Conservation (phyloP, 1,140 invertebrate genomes). For the Hesperophylax magnus region DNA sequence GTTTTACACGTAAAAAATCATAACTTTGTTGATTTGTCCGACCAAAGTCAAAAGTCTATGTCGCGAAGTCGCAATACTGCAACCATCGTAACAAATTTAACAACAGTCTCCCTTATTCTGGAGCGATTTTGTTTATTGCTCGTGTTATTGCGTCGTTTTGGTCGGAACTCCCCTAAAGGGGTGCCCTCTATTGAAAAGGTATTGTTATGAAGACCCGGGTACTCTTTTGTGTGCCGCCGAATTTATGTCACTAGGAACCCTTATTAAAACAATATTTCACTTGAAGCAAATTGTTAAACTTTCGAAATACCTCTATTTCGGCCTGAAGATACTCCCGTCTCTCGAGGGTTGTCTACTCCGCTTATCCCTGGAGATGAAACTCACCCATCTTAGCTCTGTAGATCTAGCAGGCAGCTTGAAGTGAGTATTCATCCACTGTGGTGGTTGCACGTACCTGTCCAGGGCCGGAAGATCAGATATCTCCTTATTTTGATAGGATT, state of each 20-base stretch:
- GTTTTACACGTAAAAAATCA: too few species aligned
- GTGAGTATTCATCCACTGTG: background rate
- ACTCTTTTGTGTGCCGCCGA: slow-evolving; percentile 54
- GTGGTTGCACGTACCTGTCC: background rate
- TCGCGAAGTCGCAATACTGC: background rate
- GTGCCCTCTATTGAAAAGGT: slow-evolving; percentile 51
- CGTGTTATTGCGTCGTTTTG: slow-evolving; percentile 32
- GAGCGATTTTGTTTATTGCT: slow-evolving; percentile 44
- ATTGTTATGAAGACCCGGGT: slow-evolving; percentile 50
- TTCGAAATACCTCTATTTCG: slow-evolving; percentile 47
- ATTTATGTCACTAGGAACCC: slow-evolving; percentile 54
- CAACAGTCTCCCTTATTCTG: slow-evolving; percentile 12
- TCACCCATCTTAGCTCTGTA: slow-evolving; percentile 1
- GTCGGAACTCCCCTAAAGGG: slow-evolving; percentile 37
- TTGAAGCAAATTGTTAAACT: slow-evolving; percentile 58
- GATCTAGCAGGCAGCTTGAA: background rate
- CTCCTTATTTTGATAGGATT: too few species aligned
- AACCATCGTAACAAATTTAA: background rate
- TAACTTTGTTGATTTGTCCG: too few species aligned
- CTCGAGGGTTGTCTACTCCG: too few species aligned
- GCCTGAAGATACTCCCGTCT: background rate
- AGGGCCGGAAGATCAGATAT: background rate
- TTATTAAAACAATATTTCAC: slow-evolving; percentile 59
- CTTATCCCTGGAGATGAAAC: background rate
- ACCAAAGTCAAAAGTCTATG: too few species aligned